These are phyloP conservation scores for Gymnocephalus cernua DNA, from an alignment of 2,113 vertebrate species.

Conservation along the genomic window DNA sequence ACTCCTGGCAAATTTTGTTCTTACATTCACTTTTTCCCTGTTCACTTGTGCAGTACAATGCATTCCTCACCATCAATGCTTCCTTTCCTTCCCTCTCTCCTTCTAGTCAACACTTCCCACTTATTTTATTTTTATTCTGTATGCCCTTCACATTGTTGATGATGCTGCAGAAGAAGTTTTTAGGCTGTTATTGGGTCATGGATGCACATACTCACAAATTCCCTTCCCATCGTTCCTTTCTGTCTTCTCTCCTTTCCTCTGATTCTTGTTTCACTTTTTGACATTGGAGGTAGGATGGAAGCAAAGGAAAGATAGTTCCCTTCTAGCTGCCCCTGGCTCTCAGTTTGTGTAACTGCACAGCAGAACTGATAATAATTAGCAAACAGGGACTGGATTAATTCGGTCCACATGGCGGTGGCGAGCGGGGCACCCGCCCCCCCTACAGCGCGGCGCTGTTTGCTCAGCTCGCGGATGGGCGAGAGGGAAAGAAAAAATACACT, in stretches of 20 bases:
- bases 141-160: background rate
- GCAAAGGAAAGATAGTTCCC: background rate
- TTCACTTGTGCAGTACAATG: background rate
- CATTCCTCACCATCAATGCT: background rate
- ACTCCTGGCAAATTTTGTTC: background rate
- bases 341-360: conserved; percentile 22
- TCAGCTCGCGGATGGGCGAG: conserved; percentile 49
- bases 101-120: background rate
- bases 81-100: background rate
- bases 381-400: conserved; percentile 53
- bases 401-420: background rate
- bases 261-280: background rate
- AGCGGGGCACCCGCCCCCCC: conserved; percentile 40
- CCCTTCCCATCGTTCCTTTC: background rate
- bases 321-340: conserved; percentile 19
- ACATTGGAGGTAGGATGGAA: background rate
- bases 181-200: background rate
- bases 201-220: background rate
- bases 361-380: conserved; percentile 88
- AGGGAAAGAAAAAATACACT: conserved; percentile 55
- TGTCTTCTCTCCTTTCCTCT: background rate
- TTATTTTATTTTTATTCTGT: background rate
- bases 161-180: background rate
- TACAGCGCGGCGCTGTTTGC: conserved; percentile 51
- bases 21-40: background rate